Evolutionary conservation across 2,797 vertebrate genomes (phyloP).

Genomic region (Taenioides sp.): DNA sequence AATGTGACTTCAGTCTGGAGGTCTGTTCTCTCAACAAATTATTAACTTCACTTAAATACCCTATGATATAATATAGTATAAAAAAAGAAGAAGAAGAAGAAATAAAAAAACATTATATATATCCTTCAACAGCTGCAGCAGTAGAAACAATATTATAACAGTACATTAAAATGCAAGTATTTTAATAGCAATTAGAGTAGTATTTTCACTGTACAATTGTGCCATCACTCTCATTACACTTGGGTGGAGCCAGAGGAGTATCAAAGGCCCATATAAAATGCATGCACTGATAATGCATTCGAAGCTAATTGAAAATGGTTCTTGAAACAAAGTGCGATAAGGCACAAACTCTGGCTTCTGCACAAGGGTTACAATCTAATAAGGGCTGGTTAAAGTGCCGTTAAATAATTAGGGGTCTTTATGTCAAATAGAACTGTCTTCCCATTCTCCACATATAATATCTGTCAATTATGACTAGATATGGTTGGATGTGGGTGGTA

Average conservation of each 20-base stretch:
- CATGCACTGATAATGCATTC: conserved; percentile 19
- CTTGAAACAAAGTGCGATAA: conserved; percentile 37
- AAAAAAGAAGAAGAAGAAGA: too few relatives aligned
- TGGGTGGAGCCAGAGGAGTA: conserved; percentile 7
- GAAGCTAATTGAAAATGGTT: conserved; percentile 38
- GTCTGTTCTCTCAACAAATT: too few relatives aligned
- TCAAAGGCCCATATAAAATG: conserved; percentile 17
- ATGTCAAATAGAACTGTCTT: conserved; percentile 4
- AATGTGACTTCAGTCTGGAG: too few relatives aligned
- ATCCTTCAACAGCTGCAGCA: too few relatives aligned
- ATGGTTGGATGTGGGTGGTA: not conserved
- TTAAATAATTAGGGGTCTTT: conserved; percentile 8
- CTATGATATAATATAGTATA: too few relatives aligned
- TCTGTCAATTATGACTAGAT: not conserved
- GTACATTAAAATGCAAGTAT: too few relatives aligned
- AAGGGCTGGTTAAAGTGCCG: conserved; percentile 6
- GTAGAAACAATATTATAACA: too few relatives aligned
- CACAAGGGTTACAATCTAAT: conserved; percentile 23
- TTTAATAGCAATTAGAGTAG: too few relatives aligned
- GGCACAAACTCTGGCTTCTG: conserved; percentile 24
- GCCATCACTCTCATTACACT: not conserved
- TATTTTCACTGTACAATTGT: too few relatives aligned
- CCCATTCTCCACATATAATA: not conserved
- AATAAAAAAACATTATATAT: too few relatives aligned
- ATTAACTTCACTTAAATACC: too few relatives aligned